Evolutionary conservation across 2,888 invertebrate genomes (phyloP).

Genomic region (Pogonocherus hispidulus): DNA sequence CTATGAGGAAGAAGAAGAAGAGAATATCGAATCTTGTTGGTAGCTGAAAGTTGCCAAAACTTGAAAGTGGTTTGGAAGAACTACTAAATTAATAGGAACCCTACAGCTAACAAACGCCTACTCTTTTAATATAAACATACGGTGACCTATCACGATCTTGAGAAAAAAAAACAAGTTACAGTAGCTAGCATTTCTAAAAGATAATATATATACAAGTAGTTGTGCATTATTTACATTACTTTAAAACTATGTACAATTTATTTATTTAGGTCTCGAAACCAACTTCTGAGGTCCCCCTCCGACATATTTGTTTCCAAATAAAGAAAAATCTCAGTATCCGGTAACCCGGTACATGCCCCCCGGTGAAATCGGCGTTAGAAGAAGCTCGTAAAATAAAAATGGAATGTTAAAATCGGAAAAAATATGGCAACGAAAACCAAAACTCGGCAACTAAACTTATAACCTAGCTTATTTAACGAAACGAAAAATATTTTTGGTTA

Average conservation of each 20-base stretch:
- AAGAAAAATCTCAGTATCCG: slow-evolving; percentile 40
- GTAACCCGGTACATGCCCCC: slow-evolving; percentile 45
- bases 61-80: background rate
- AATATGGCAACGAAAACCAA: slow-evolving; percentile 6
- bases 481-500: background rate
- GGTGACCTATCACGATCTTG: slow-evolving; percentile 20
- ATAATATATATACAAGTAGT: slow-evolving; percentile 41
- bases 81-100: slow-evolving; percentile 40
- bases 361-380: slow-evolving; percentile 34
- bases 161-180: slow-evolving; percentile 8
- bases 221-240: slow-evolving; percentile 50
- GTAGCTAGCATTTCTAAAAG: background rate
- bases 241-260: slow-evolving; percentile 44
- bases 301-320: slow-evolving; percentile 1
- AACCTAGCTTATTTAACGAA: background rate
- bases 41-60: background rate
- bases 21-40: background rate
- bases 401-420: slow-evolving; percentile 37
- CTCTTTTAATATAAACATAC: slow-evolving; percentile 11
- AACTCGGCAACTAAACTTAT: slow-evolving; percentile 8
- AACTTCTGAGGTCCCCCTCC: slow-evolving; percentile 19
- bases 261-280: slow-evolving; percentile 24
- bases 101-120: slow-evolving; percentile 35
- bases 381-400: slow-evolving; percentile 34
- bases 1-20: background rate